These are phyloP conservation scores for Epizoanthus illoricatus DNA, from an alignment of 92 coral and sea anemone species.

Conservation along the genomic window DNA sequence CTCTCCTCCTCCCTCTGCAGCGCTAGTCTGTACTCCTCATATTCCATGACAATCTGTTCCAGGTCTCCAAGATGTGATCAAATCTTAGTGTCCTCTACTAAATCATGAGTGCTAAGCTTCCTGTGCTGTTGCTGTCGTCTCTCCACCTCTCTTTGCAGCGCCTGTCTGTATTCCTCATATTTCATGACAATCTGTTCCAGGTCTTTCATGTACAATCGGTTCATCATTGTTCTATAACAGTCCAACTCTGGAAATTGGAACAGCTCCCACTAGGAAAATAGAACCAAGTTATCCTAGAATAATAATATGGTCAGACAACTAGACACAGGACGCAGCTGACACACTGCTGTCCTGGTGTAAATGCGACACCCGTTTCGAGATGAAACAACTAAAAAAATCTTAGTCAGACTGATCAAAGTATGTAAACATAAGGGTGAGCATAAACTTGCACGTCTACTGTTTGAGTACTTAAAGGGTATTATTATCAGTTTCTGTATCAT, in stretches of 20 bases:
- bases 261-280: constrained; percentile 84
- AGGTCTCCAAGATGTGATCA: constrained; percentile 84
- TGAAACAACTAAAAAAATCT: too few species aligned
- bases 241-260: constrained; percentile 91
- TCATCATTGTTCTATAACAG: constrained; percentile 92
- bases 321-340: too few species aligned
- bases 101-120: too few species aligned
- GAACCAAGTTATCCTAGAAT: too few species aligned
- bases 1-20: constrained; percentile 75
- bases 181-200: constrained; percentile 88
- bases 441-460: too few species aligned
- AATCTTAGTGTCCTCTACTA: constrained; percentile 77
- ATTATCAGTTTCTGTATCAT: too few species aligned
- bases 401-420: too few species aligned
- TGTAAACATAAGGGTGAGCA: too few species aligned
- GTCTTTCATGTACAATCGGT: constrained; percentile 89
- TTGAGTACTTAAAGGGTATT: too few species aligned
- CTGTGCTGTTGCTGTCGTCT: constrained; percentile 48
- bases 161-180: constrained; percentile 88
- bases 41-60: constrained; percentile 86
- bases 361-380: too few species aligned
- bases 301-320: too few species aligned
- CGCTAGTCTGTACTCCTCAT: constrained; percentile 86
- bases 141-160: constrained; percentile 79
- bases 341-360: too few species aligned